Evolutionary conservation across 2,888 invertebrate species (phyloP), one percentile per base, ranked within the genome.

Genomic region (Bruchidius siliquastri): DNA sequence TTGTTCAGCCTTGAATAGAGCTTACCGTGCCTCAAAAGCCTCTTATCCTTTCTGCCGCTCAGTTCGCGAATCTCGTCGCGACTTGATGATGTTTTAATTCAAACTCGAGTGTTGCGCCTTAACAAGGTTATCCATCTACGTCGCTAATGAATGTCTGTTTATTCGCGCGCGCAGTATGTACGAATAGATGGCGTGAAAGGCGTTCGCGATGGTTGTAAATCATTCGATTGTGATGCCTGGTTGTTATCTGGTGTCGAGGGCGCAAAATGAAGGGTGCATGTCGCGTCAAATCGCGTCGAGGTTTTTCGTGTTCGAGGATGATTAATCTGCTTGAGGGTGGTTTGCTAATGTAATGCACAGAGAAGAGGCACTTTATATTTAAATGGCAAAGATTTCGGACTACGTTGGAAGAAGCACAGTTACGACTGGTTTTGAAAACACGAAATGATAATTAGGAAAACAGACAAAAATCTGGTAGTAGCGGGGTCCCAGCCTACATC

Each of bases 81-180:
- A 71, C 32, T 71, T 30, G 30, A 71, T 32, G 71, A 71, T 71
- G 71, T 71, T 71, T 71, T 71, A 71, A 71, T 71, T 71, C 71
- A 71, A 13, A 20, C 30, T 32, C n/a, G 30, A 71, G 71, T 22
- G 32, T 49, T 49, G 8, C 49, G 3, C 49, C 13, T 3, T 71
- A 71, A 71, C 30, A 32, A 30, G 32, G 71, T 71, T 71, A 32
- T 71, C 32, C 30, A 71, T 71, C 71, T 30, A 26, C 30, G 71
- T 71, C 71, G 71, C 30, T 71, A 71, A 32, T 22, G 32, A 71
- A 32, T 71, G 32, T 49, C 26, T 49, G 49, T 49, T 49, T 49
- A 49, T 49, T 49, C 49, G 49, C 49, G 49, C 49, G 49, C 8
- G 49, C 49, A 49, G 49, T 49, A 49, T 49, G 49, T 49, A 49